phyloP scores from a whole-genome alignment of 1,140 invertebrate species.

The Drosophila pachea region DNA sequence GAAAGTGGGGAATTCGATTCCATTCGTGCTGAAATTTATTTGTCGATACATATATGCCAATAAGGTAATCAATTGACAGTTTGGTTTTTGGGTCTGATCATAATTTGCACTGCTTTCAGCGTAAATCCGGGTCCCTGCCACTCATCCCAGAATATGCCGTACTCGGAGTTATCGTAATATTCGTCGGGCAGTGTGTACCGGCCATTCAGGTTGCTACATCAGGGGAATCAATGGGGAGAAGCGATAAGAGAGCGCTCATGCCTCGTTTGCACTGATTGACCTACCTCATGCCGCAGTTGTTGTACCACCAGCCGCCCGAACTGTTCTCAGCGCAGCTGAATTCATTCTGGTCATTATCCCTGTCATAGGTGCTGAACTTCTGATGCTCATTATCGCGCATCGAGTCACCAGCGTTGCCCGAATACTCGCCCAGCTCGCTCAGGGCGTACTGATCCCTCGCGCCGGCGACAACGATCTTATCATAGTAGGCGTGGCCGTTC shows the following conservation, averaged over 20 bases:
- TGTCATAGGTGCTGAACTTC: conserved; percentile 85
- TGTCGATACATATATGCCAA: too few relatives aligned
- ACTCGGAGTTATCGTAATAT: conserved; percentile 28
- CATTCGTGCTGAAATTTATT: too few relatives aligned
- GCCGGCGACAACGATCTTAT: conserved; percentile 82
- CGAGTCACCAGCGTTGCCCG: conserved; percentile 84
- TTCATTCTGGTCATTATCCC: conserved; percentile 85
- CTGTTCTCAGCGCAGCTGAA: conserved; percentile 84
- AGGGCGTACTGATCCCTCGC: conserved; percentile 84
- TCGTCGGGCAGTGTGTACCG: conserved; percentile 25
- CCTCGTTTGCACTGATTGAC: background rate
- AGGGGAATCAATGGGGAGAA: background rate
- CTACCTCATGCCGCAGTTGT: conserved; percentile 60
- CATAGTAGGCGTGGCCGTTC: conserved; percentile 82
- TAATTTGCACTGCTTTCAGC: conserved; percentile 31
- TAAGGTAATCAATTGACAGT: background rate
- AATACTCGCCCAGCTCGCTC: conserved; percentile 82
- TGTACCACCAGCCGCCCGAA: conserved; percentile 84
- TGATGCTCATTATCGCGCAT: conserved; percentile 84
- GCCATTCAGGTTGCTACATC: conserved; percentile 50
- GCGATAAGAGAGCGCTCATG: conserved; percentile 17
- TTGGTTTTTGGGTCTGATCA: conserved; percentile 32
- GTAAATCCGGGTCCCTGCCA: conserved; percentile 39
- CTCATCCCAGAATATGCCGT: conserved; percentile 39
- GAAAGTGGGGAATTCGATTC: too few relatives aligned